phyloP scores from a whole-genome alignment of 2,888 invertebrate genomes.

The Encarsia formosa region DNA sequence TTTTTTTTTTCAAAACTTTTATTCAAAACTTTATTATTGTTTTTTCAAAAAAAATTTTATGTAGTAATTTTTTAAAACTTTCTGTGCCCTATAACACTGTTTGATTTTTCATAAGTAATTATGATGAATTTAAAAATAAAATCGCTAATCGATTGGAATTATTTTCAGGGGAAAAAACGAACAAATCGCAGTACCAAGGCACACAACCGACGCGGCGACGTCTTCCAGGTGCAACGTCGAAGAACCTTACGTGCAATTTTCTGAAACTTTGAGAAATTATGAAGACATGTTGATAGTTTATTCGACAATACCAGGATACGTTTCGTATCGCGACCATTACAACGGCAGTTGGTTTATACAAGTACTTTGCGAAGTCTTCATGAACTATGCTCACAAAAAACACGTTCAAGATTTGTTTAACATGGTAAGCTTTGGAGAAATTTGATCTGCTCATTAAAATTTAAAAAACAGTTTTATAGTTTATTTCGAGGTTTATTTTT shows the following conservation, averaged over 20 bases:
- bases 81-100: too few relatives aligned
- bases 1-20: background rate
- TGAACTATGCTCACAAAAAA: conserved; percentile 39
- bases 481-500: too few relatives aligned
- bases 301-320: conserved; percentile 54
- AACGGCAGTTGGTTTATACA: conserved; percentile 61
- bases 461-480: background rate
- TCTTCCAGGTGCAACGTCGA: conserved; percentile 11
- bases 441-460: too few relatives aligned
- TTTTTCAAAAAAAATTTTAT: too few relatives aligned
- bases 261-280: conserved; percentile 41
- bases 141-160: background rate
- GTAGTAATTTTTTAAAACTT: too few relatives aligned
- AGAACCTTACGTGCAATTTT: conserved; percentile 21
- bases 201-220: conserved; percentile 24
- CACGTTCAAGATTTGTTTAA: conserved; percentile 41
- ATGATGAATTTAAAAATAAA: background rate
- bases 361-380: conserved; percentile 54
- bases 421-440: conserved; percentile 38
- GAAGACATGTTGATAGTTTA: conserved; percentile 56
- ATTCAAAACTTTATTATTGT: background rate
- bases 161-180: conserved; percentile 32
- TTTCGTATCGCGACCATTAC: conserved; percentile 55
- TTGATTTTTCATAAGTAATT: background rate
- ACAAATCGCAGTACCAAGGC: conserved; percentile 30